Base-by-base conservation (phyloP, 2,888 invertebrate species). In the Amphipyra tragopoginis region DNA sequence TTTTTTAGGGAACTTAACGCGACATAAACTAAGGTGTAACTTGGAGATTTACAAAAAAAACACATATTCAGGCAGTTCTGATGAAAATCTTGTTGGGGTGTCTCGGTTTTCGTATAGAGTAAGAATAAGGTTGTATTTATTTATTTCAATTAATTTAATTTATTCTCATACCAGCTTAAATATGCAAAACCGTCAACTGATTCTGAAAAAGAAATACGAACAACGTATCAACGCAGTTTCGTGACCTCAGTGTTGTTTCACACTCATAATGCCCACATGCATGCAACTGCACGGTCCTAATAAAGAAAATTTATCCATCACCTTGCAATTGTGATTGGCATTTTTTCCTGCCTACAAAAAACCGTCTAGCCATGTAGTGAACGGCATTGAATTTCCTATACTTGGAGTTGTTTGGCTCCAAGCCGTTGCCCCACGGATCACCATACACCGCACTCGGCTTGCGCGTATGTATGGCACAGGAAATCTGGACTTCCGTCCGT, bases 401-500 rank as follows among this genome's bases (percentile, higher is more conserved):
- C 38, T 86, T 76, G 90, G 90, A 85, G 84, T 87, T 92, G 93
- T 92, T 93, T 88, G 89, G 86, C 85, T 85, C 82, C 76, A 80
- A 82, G 89, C 81, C 88, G 83, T 88, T 89, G 90, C 88, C 89
- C 82, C 81, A 57, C 57, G 68, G 67, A 84, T 80, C 81, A 66
- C 73, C 74, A 80, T 77, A 76, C 74, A 74, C 58, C 75, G 65
- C 83, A 73, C 77, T 60, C 54, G 54, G 38, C 42, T 26, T 8
- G n/a, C 44, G 29, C 44, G 45, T 72, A 65, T 70, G 77, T 87
- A 87, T 81, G 87, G 82, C 81, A 86, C 93, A 91, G 94, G 94
- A 94, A 90, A 93, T 91, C 93, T 91, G 79, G 80, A 90, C 93
- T 91, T 93, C 94, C 94, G 93, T 64, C 83, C 87, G 90, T 89